phyloP scores from a whole-genome alignment of 2,113 vertebrate genomes.

The Caretta caretta region DNA sequence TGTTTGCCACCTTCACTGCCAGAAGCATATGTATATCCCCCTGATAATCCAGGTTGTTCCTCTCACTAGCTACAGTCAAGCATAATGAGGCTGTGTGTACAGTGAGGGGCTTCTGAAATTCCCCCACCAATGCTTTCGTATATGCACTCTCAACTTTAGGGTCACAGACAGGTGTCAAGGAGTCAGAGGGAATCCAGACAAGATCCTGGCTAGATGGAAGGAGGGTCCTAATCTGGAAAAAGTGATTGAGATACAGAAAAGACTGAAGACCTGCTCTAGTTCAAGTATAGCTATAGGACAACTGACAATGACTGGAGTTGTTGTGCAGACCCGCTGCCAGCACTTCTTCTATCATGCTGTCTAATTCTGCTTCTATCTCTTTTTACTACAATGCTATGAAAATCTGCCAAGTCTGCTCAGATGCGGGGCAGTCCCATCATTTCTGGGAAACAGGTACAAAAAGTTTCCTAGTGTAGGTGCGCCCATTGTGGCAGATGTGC shows the following conservation, averaged over 20 bases:
- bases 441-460: not conserved
- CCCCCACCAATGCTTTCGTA: not conserved
- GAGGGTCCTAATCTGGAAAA: not conserved
- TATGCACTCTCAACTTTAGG: accelerated
- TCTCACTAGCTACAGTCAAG: not conserved
- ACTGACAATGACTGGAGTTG: not conserved
- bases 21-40: not conserved
- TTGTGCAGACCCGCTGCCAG: not conserved
- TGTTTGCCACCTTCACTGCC: not conserved
- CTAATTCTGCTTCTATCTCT: not conserved
- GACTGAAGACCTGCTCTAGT: not conserved
- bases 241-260: not conserved
- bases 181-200: not conserved
- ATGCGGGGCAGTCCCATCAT: not conserved
- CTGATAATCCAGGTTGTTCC: not conserved
- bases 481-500: not conserved
- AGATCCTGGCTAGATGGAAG: not conserved
- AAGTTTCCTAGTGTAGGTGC: not conserved
- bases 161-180: not conserved
- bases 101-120: not conserved
- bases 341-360: not conserved
- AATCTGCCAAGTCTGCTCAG: not conserved
- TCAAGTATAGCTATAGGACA: not conserved
- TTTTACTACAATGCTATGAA: not conserved
- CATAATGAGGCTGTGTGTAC: not conserved